phyloP scores from a whole-genome alignment of 2,888 invertebrate species.

The Carpatolechia fugitivella region DNA sequence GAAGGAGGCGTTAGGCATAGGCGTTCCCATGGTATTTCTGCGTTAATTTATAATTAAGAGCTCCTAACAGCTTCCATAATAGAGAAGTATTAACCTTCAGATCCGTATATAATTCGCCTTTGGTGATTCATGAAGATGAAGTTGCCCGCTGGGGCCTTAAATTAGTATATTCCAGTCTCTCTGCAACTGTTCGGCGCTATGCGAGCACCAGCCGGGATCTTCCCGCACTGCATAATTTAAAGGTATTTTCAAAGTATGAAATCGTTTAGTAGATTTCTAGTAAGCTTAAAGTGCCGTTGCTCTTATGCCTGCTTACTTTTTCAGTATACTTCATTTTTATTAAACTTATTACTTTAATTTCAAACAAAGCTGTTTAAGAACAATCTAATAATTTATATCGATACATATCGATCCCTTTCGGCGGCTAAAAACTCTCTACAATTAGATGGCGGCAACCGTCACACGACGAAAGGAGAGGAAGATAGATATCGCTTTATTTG shows the following conservation, averaged over 20 bases:
- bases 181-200: constrained; percentile 3
- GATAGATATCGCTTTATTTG: too few relatives aligned
- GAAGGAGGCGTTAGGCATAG: neutral
- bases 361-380: too few relatives aligned
- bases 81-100: constrained; percentile 24
- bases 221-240: neutral
- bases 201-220: neutral
- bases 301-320: neutral
- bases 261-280: too few relatives aligned
- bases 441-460: too few relatives aligned
- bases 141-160: constrained; percentile 35
- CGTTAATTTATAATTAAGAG: constrained; percentile 30
- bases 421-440: too few relatives aligned
- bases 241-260: neutral
- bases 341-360: too few relatives aligned
- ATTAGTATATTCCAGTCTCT: constrained; percentile 27
- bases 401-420: too few relatives aligned
- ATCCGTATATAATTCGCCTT: constrained; percentile 33
- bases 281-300: too few relatives aligned
- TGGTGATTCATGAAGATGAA: constrained; percentile 46
- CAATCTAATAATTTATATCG: too few relatives aligned
- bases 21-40: neutral
- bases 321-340: too few relatives aligned
- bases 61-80: constrained; percentile 18
- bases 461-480: too few relatives aligned